Evolutionary conservation across 2,797 vertebrate species (phyloP).

Genomic region (Smutsia temminckii): DNA sequence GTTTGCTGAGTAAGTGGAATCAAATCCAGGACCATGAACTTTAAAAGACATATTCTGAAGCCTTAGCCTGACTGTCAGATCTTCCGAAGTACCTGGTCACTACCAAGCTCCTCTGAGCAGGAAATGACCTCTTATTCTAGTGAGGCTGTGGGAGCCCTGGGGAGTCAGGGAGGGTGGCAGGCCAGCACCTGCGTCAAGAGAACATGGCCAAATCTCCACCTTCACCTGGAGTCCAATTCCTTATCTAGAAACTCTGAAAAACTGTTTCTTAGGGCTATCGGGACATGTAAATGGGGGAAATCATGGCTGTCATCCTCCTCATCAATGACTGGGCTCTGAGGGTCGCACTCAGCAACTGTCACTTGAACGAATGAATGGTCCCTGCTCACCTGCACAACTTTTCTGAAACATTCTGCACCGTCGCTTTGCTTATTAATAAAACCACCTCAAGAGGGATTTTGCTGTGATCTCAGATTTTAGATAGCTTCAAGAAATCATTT

Average conservation of each 20-base stretch:
- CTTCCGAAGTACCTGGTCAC: neutral
- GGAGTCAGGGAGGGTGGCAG: neutral
- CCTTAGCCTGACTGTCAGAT: neutral
- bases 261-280: neutral
- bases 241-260: neutral
- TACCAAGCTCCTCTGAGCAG: neutral
- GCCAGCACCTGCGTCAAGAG: neutral
- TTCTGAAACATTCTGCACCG: neutral
- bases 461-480: neutral
- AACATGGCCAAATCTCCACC: neutral
- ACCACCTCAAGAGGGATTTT: neutral
- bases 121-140: neutral
- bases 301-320: neutral
- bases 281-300: neutral
- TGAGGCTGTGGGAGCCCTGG: neutral
- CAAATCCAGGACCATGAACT: neutral
- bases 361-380: neutral
- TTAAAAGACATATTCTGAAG: neutral
- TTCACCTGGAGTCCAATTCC: neutral
- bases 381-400: neutral
- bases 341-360: neutral
- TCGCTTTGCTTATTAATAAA: constrained; percentile 19
- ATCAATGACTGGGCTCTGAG: neutral
- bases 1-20: neutral
- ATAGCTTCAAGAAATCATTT: neutral